Evolutionary conservation across 1,140 invertebrate species (phyloP).

Genomic region (Leptinotarsa defecta): DNA sequence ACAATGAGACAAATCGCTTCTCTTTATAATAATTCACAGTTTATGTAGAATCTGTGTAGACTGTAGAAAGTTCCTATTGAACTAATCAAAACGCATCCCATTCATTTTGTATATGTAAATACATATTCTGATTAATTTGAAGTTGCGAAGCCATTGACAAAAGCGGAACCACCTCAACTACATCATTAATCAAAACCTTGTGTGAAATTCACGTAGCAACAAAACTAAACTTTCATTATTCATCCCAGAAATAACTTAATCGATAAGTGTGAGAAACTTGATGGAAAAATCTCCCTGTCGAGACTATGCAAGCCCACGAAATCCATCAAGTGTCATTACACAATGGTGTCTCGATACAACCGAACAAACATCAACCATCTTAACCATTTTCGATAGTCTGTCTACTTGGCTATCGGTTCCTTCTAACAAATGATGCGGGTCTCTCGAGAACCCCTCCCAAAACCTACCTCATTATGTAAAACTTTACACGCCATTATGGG

Average conservation of each 20-base stretch:
- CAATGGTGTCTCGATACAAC: conserved; percentile 13
- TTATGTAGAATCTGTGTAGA: no score
- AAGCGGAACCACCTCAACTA: no score
- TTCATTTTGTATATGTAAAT: no score
- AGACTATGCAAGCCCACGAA: not conserved
- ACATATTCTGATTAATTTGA: no score
- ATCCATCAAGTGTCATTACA: conserved; percentile 14
- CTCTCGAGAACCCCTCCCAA: conserved; percentile 6
- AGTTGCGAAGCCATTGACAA: no score
- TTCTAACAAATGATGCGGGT: conserved; percentile 24
- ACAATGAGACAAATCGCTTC: no score
- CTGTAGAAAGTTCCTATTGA: no score
- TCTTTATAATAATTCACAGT: no score
- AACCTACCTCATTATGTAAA: conserved; percentile 24
- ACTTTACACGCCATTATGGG: conserved; percentile 27
- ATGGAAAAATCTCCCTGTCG: not conserved
- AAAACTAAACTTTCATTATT: no score
- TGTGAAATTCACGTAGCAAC: no score
- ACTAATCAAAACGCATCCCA: no score
- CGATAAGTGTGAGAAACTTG: not conserved
- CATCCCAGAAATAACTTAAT: not conserved
- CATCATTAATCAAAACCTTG: no score
- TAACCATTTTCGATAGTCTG: conserved; percentile 16
- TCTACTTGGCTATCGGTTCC: not conserved
- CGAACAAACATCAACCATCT: not conserved